phyloP scores from a whole-genome alignment of 2,113 vertebrate species.

The Anolis carolinensis region DNA sequence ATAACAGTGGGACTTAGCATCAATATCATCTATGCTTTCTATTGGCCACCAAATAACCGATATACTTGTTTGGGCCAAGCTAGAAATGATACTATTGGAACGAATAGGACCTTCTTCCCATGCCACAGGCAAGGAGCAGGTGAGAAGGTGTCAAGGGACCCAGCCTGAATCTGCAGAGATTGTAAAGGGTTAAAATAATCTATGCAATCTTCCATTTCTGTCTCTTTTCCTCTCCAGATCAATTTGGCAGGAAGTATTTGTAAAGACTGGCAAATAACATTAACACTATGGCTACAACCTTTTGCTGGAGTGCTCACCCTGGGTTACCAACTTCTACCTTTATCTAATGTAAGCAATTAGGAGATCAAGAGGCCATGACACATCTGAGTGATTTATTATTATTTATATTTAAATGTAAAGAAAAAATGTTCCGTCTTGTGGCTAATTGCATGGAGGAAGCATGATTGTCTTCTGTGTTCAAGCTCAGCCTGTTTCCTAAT shows the following conservation, averaged over 20 bases:
- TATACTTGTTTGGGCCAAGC: background rate
- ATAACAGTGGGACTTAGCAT: background rate
- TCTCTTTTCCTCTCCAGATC: background rate
- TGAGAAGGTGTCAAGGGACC: background rate
- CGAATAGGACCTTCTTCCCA: background rate
- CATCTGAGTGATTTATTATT: conserved; percentile 6
- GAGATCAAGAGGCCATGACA: background rate
- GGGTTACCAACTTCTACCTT: too few relatives aligned
- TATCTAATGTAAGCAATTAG: background rate
- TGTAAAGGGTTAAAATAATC: background rate
- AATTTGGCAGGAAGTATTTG: background rate
- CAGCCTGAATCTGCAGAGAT: background rate
- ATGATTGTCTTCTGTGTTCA: background rate
- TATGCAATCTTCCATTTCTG: too few relatives aligned
- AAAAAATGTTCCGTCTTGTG: conserved; percentile 15
- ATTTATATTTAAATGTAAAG: background rate
- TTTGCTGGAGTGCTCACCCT: too few relatives aligned
- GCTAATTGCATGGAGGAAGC: background rate
- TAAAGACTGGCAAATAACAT: too few relatives aligned
- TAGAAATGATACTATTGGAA: background rate
- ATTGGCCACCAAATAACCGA: too few relatives aligned
- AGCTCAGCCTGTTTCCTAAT: conserved; percentile 58
- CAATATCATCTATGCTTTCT: background rate
- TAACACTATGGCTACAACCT: background rate
- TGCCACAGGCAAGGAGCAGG: background rate